Evolutionary conservation across 2,888 invertebrate species (phyloP).

Genomic region (Thera britannica): DNA sequence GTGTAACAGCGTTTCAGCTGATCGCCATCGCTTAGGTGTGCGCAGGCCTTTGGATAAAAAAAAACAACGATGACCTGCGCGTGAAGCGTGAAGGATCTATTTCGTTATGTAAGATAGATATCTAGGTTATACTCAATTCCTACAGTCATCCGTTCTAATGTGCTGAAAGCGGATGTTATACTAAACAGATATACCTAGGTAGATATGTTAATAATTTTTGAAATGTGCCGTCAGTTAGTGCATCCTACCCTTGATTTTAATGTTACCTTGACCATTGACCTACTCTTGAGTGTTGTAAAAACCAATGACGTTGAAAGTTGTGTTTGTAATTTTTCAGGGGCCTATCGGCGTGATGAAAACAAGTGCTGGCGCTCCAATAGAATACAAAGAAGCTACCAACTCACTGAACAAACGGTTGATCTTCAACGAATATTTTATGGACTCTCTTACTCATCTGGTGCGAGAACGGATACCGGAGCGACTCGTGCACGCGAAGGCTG

Average conservation of each 20-base stretch:
- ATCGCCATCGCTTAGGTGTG: too few species aligned
- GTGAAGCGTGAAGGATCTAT: slow-evolving; percentile 4
- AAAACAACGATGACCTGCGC: neutral
- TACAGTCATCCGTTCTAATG: neutral
- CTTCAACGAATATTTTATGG: slow-evolving; percentile 90
- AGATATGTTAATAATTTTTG: too few species aligned
- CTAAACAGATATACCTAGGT: too few species aligned
- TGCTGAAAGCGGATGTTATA: neutral
- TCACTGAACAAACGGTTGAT: slow-evolving; percentile 91
- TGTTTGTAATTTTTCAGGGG: slow-evolving; percentile 61
- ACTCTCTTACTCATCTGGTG: slow-evolving; percentile 91
- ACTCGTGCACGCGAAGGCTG: slow-evolving; percentile 96
- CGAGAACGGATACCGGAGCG: slow-evolving; percentile 96
- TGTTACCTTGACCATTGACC: too few species aligned
- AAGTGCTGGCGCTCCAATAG: slow-evolving; percentile 90
- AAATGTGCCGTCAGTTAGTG: too few species aligned
- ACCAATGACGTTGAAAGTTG: neutral
- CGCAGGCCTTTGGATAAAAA: neutral
- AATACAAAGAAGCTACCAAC: slow-evolving; percentile 85
- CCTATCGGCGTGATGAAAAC: slow-evolving; percentile 87
- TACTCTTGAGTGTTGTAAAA: neutral
- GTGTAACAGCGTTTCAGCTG: too few species aligned
- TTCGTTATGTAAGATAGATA: neutral
- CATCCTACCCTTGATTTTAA: too few species aligned
- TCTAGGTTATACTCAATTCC: neutral